These are phyloP conservation scores for Ceyx margarethae DNA, from an alignment of 2,113 vertebrate species.

Conservation along the genomic window DNA sequence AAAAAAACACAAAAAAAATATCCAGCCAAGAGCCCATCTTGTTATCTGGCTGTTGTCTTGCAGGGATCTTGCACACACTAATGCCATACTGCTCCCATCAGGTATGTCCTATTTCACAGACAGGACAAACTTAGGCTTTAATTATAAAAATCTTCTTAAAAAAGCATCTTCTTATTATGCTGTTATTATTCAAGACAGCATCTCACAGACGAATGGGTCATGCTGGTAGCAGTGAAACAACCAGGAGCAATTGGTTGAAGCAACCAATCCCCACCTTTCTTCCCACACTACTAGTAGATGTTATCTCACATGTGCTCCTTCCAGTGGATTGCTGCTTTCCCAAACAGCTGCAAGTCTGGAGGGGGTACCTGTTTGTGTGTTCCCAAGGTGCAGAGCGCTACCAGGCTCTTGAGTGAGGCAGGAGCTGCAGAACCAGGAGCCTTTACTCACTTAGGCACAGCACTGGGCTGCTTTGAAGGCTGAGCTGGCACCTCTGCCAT, in stretches of 20 bases:
- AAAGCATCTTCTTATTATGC: neutral
- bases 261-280: neutral
- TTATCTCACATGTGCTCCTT: neutral
- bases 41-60: neutral
- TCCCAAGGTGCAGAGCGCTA: rapidly evolving
- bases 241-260: neutral
- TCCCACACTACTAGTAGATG: rapidly evolving
- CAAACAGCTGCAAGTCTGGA: neutral
- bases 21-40: neutral
- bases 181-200: neutral
- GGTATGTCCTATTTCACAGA: neutral
- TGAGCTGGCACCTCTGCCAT: neutral
- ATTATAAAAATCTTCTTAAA: neutral
- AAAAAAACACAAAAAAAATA: neutral
- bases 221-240: neutral
- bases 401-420: neutral
- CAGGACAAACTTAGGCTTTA: neutral
- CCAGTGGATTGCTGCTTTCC: neutral
- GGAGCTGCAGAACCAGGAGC: neutral
- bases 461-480: neutral
- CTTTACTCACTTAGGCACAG: neutral
- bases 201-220: neutral
- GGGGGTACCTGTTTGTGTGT: rapidly evolving
- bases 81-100: neutral
- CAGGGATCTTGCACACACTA: neutral